Conservation (phyloP, 2,113 vertebrate species). For the Gymnogyps californianus region DNA sequence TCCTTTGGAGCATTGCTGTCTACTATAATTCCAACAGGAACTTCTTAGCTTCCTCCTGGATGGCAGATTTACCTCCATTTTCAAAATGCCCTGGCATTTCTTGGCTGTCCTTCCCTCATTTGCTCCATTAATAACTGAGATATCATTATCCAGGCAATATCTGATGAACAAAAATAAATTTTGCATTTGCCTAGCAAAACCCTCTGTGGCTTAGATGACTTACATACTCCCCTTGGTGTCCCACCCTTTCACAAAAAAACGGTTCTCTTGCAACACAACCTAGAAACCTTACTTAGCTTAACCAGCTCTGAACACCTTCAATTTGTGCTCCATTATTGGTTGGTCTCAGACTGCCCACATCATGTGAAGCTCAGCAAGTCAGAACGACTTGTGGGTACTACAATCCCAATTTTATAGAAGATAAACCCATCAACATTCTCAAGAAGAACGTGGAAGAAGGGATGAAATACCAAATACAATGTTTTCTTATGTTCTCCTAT, state of each 20-base stretch:
- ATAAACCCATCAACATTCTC: neutral
- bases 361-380: neutral
- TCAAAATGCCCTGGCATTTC: neutral
- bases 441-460: neutral
- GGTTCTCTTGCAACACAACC: neutral
- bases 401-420: neutral
- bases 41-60: neutral
- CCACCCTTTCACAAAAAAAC: neutral
- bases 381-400: neutral
- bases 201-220: neutral
- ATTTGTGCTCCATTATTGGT: neutral
- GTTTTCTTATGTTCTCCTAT: neutral
- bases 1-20: neutral
- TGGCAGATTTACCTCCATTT: neutral
- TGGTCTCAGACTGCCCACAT: neutral
- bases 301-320: neutral
- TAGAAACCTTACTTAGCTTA: neutral
- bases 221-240: neutral
- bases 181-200: neutral
- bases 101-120: neutral
- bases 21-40: neutral
- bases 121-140: neutral
- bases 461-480: neutral
- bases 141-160: neutral
- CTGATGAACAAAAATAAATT: neutral